Base-by-base conservation (phyloP, 2,797 vertebrate genomes). In the Muscicapa comitata region DNA sequence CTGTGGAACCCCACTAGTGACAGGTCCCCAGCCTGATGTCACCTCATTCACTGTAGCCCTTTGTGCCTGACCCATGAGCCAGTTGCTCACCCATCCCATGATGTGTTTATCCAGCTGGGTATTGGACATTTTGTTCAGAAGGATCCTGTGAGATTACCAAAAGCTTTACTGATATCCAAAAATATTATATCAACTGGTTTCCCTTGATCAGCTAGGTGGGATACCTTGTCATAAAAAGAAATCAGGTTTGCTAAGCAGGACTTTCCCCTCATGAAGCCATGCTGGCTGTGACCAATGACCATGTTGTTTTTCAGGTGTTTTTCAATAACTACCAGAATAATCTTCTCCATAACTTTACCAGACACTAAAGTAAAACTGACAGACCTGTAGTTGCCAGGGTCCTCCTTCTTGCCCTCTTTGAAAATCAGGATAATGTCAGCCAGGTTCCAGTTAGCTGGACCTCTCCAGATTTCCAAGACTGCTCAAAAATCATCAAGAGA, bases 31-130 rank as follows among this genome's bases (percentile, higher is more conserved):
- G 37, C 1, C 43, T 50, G 43, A 50, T 58, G 61, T 50, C 43
- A 58, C 43, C 42, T 1, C 70, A 50, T 21, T 65, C 59, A 4
- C 51, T 58, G 53, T 11, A 66, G 17, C 70, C 26, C 61, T 50
- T 43, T 50, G 37, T n/a, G n/a, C 14, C 71, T 11, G 26, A 31
- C 15, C 31, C 0, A 0, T 59, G 53, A n/a, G 15, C 53, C 53
- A 45, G 10, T 0, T 51, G 11, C 18, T 58, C 61, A 58, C 26
- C 5, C 23, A 45, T 28, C 5, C 23, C 28, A 51, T 28, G 10
- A n/a, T 1, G 15, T 24, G 19, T 45, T 38, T 45, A 13, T 67
- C 23, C 54, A 75, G n/a, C 28, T 37, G 38, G 19, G 38, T 6
- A 8, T 38, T 16, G 62, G 28, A 28, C 17, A 59, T n/a, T 75